phyloP scores from a whole-genome alignment of 2,888 invertebrate genomes.

The Charanyca ferruginea region DNA sequence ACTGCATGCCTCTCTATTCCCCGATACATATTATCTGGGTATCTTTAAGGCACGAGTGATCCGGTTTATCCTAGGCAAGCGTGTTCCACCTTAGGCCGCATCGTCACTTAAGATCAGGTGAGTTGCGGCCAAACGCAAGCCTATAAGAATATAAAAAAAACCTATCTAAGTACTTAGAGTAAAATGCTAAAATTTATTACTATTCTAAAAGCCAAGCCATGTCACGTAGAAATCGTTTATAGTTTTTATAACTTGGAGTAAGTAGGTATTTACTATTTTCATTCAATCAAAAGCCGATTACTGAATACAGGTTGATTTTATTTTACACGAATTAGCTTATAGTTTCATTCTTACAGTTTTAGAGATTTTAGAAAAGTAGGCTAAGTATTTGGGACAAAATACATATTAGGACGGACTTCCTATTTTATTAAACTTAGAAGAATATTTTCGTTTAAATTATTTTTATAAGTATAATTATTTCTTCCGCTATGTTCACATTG shows the following conservation, averaged over 20 bases:
- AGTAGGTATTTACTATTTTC: background rate
- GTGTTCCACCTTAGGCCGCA: no score
- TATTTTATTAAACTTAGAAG: background rate
- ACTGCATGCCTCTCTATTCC: no score
- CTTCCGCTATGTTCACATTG: no score
- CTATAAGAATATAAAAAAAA: no score
- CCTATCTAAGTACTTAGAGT: no score
- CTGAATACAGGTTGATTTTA: background rate
- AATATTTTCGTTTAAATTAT: no score
- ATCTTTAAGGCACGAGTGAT: no score
- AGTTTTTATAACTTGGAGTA: conserved; percentile 8
- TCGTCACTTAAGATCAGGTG: no score
- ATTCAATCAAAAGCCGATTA: conserved; percentile 13
- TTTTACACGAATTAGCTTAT: background rate
- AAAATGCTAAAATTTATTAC: background rate
- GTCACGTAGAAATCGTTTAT: conserved; percentile 19
- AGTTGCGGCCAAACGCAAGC: no score
- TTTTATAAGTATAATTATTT: background rate
- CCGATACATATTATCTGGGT: no score
- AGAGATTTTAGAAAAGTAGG: background rate
- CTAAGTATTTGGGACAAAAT: background rate
- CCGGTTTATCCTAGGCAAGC: no score
- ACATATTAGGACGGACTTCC: background rate
- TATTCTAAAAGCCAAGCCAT: no score
- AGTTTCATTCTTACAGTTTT: background rate